These are phyloP conservation scores for Branchipolynoe longqiensis DNA, from an alignment of 2,888 invertebrate species.

Conservation along the genomic window DNA sequence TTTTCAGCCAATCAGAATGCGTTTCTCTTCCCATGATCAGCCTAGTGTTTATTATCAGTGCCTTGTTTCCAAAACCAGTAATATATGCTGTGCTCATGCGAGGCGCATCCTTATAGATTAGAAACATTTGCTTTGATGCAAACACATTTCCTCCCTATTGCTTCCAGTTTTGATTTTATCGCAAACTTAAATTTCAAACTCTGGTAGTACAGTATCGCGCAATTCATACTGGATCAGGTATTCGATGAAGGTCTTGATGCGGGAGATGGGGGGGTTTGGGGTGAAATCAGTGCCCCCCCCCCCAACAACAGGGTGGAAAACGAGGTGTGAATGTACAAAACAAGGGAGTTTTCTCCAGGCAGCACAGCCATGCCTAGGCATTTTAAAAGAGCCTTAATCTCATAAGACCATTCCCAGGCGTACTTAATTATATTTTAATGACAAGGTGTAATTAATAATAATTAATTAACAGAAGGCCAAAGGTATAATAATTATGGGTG, in stretches of 20 bases:
- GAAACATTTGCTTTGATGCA: too few relatives aligned
- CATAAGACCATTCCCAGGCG: conserved; percentile 50
- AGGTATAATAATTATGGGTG: background rate
- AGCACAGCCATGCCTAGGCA: conserved; percentile 53
- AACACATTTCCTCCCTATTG: too few relatives aligned
- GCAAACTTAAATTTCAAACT: background rate
- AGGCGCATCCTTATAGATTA: background rate
- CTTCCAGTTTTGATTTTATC: too few relatives aligned
- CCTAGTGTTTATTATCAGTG: conserved; percentile 52
- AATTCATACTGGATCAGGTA: background rate
- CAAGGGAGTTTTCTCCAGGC: background rate
- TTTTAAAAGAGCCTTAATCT: conserved; percentile 42
- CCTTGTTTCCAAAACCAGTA: conserved; percentile 1
- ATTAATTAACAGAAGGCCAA: background rate
- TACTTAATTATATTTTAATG: conserved; percentile 39
- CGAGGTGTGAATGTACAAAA: background rate
- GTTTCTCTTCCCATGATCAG: conserved; percentile 38
- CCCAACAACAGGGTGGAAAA: background rate
- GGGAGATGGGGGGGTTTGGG: background rate
- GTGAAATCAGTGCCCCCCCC: too few relatives aligned
- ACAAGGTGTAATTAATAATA: background rate
- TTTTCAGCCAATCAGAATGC: conserved; percentile 48
- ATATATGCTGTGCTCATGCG: conserved; percentile 40
- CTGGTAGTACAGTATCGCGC: background rate
- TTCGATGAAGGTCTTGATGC: background rate